phyloP scores from a whole-genome alignment of 2,797 vertebrate species.

The Anguilla pacifica region DNA sequence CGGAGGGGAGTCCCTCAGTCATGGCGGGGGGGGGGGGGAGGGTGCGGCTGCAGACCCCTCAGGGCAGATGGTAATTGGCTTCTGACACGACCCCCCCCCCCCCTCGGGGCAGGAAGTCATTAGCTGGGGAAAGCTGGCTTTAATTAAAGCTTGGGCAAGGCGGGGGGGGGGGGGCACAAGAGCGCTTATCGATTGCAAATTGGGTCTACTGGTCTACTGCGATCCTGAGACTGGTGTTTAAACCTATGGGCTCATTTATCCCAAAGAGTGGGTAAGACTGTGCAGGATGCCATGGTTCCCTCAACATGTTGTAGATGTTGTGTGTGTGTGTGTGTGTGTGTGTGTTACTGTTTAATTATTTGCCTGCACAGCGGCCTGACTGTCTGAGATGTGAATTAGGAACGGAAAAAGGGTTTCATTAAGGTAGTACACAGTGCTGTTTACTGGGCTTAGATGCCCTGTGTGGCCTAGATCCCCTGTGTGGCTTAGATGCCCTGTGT shows the following conservation, averaged over 20 bases:
- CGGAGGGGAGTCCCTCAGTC: neutral
- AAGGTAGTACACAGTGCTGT: too few species aligned
- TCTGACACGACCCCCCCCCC: neutral
- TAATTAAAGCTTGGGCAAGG: neutral
- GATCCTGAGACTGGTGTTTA: neutral
- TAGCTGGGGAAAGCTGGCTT: neutral
- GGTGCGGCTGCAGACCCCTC: neutral
- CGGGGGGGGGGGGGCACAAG: neutral
- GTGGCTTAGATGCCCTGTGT: too few species aligned
- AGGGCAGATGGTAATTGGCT: constrained; percentile 9
- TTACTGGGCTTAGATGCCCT: too few species aligned
- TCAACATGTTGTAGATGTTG: too few species aligned
- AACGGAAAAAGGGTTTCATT: too few species aligned
- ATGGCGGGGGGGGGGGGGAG: neutral
- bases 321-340: neutral
- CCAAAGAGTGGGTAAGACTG: neutral
- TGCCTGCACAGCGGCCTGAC: neutral
- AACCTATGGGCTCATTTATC: neutral
- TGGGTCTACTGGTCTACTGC: neutral
- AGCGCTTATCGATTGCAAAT: neutral
- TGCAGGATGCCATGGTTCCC: neutral
- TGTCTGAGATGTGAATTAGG: neutral
- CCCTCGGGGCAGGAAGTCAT: neutral
- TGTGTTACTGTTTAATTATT: neutral
- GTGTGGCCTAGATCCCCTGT: too few species aligned